These are phyloP conservation scores for Halictus quadricinctus DNA, from an alignment of 2,888 invertebrate species.

Conservation along the genomic window DNA sequence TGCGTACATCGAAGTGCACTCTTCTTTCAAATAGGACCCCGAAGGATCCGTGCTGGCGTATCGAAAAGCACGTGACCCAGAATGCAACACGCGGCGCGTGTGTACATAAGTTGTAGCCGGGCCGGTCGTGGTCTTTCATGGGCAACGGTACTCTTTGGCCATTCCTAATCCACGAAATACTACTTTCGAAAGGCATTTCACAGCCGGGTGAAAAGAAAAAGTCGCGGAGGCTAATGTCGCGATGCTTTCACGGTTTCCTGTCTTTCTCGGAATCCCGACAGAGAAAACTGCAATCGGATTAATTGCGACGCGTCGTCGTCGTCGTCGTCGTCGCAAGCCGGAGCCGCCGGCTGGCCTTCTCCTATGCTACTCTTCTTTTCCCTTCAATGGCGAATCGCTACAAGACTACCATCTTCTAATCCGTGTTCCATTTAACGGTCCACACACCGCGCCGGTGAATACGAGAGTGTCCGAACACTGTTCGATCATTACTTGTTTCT, in stretches of 20 bases:
- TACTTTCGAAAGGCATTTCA: slow-evolving; percentile 62
- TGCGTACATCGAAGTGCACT: background rate
- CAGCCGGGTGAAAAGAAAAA: slow-evolving; percentile 54
- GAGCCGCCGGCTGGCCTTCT: background rate
- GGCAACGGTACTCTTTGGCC: slow-evolving; percentile 64
- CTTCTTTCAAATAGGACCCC: background rate
- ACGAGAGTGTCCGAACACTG: background rate
- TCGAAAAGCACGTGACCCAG: slow-evolving; percentile 75
- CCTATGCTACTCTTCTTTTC: slow-evolving; percentile 4
- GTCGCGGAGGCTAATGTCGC: slow-evolving; percentile 30
- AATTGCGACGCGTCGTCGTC: slow-evolving; percentile 21
- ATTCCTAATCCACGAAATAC: slow-evolving; percentile 66
- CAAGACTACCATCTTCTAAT: background rate
- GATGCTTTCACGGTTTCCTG: slow-evolving; percentile 49
- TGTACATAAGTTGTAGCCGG: slow-evolving; percentile 6
- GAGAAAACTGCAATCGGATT: slow-evolving; percentile 47
- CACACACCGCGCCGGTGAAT: background rate
- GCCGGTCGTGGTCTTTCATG: slow-evolving; percentile 42
- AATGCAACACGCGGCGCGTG: slow-evolving; percentile 67
- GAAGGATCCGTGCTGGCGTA: slow-evolving; percentile 42
- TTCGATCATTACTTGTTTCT: background rate
- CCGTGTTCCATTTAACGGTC: background rate
- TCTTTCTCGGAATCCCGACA: slow-evolving; percentile 18
- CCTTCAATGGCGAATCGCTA: background rate
- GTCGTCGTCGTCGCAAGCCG: background rate